phyloP scores from a whole-genome alignment of 2,797 vertebrate genomes.

The Scleropages formosus region DNA sequence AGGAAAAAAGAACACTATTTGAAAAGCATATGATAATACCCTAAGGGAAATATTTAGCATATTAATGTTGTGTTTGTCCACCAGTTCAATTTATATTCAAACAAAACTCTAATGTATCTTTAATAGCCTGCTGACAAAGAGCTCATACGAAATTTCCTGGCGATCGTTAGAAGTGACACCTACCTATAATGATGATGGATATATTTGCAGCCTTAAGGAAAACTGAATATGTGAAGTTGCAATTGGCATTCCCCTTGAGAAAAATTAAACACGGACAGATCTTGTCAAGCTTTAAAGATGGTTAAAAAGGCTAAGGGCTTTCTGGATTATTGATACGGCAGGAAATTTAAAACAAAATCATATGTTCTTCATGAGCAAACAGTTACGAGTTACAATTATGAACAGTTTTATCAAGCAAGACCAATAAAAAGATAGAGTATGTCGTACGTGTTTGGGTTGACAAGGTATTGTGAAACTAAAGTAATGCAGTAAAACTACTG shows the following conservation, averaged over 20 bases:
- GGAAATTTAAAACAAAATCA: background rate
- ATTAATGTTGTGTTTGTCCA: conserved; percentile 44
- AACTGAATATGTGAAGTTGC: background rate
- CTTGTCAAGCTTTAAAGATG: too few relatives aligned
- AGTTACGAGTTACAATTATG: background rate
- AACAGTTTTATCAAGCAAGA: too few relatives aligned
- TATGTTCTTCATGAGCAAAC: background rate
- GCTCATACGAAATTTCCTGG: conserved; percentile 3
- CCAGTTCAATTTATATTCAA: conserved; percentile 52
- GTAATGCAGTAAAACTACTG: too few relatives aligned
- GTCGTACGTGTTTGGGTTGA: too few relatives aligned
- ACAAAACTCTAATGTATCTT: conserved; percentile 55
- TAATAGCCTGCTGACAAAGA: conserved; percentile 48
- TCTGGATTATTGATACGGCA: background rate
- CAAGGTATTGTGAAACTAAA: too few relatives aligned
- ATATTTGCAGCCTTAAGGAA: conserved; percentile 9
- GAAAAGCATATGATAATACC: conserved; percentile 50
- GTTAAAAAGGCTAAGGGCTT: too few relatives aligned
- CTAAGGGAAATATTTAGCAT: conserved; percentile 46
- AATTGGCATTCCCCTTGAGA: background rate
- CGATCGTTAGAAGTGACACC: background rate
- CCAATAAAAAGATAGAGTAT: too few relatives aligned
- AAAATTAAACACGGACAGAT: background rate
- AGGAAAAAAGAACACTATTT: conserved; percentile 40
- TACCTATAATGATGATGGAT: conserved; percentile 25